Base-by-base conservation (phyloP, 2,888 invertebrate genomes). In the Drosophila vallismaia region DNA sequence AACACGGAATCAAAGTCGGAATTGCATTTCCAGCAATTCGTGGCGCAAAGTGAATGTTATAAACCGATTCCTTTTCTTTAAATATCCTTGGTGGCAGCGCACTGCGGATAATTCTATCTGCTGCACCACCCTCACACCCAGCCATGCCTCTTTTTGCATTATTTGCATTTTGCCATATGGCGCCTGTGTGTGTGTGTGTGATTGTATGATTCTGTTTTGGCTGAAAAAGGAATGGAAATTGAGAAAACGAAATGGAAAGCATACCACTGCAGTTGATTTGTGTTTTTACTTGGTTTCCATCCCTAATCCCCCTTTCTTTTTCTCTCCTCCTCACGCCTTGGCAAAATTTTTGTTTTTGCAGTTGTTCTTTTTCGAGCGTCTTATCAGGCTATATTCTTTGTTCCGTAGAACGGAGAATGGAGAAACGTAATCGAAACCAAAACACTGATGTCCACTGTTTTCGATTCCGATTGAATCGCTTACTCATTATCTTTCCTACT, bases 201-300 rank as follows among this genome's bases (percentile, higher is more conserved):
- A 29, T 51, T 38, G 24, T 9, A 42, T 19, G 29, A 28, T 45
- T 36, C 53, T 69, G 53, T 54, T 64, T 53, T 64, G 70, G 60
- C 54, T 46, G 71, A 48, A 70, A 70, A 71, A 64, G 71, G 56
- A 71, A 71, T 52, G 71, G 52, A 56, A 71, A 71, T 71, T 57
- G 72, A 71, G 72, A 71, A 71, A 71, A 57, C 56, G 71, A 71
- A 71, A 71, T 71, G 72, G 72, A 71, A 71, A 71, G 72, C 71
- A 44, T 56, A 44, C 64, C 56, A 42, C 71, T 70, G 71, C 71
- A 71, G 71, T 71, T 71, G 72, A 71, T 71, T 71, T 71, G 72
- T 71, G 71, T 71, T 71, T 71, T 57, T 71, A 42, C 72, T 71
- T 50, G 49, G 50, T 28, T 60, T 56, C 60, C 55, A 51, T 10